These are phyloP conservation scores for Musca domestica DNA, from an alignment of 1,140 invertebrate species.

Conservation along the genomic window DNA sequence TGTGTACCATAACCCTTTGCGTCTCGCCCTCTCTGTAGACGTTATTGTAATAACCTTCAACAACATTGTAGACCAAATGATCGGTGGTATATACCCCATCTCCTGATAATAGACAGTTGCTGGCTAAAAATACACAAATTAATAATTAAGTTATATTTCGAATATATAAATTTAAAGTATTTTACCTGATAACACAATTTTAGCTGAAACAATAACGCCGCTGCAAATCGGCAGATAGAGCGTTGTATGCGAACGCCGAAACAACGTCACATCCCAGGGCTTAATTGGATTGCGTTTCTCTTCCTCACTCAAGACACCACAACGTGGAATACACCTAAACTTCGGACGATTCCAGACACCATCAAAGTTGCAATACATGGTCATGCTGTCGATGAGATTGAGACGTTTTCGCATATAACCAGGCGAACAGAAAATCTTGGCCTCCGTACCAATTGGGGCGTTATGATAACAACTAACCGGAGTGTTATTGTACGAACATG, in stretches of 20 bases:
- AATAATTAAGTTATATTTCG: neutral
- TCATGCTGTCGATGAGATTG: neutral
- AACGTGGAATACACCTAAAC: slow-evolving; percentile 33
- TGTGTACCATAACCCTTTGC: neutral
- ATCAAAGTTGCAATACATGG: neutral
- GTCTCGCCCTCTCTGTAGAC: neutral
- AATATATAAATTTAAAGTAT: neutral
- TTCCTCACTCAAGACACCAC: slow-evolving; percentile 28
- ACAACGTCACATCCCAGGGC: slow-evolving; percentile 35
- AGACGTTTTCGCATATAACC: neutral
- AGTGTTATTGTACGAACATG: slow-evolving; percentile 26
- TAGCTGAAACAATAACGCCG: slow-evolving; percentile 51
- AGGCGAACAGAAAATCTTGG: slow-evolving; percentile 27
- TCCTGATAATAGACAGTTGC: slow-evolving; percentile 35
- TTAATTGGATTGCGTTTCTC: neutral
- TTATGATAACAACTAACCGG: slow-evolving; percentile 23
- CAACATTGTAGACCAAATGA: neutral
- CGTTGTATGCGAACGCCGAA: neutral
- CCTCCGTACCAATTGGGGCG: slow-evolving; percentile 20
- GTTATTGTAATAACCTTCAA: neutral
- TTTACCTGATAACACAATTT: slow-evolving; percentile 35
- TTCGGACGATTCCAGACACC: slow-evolving; percentile 12
- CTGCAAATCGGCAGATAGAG: slow-evolving; percentile 53
- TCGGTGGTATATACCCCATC: neutral
- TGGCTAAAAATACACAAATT: slow-evolving; percentile 27